Base-by-base conservation (phyloP, 2,113 vertebrate species). In the Chitala chitala region DNA sequence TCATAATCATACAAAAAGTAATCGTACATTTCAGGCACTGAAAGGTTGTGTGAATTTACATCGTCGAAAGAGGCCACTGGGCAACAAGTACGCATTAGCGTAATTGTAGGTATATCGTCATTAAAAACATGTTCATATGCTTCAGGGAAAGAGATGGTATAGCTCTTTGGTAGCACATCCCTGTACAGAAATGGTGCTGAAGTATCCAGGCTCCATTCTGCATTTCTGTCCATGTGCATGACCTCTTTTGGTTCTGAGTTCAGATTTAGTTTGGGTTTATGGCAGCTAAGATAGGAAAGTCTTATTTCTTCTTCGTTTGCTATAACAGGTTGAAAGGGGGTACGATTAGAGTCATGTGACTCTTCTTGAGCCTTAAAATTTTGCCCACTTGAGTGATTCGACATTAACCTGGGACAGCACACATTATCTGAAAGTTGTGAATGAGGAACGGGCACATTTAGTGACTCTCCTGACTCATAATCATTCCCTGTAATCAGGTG, bases 1-100 rank as follows among this genome's bases (percentile, higher is more conserved):
- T 89, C 88, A 77, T 87, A 92, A 4, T 96, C 93, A 0, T 92
- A 94, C 72, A 94, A 94, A 54, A 98, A 92, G 76, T 92, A 87
- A 2, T 98, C 94, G 0, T 95, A 96, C 13, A 87, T 92, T 85
- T 98, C 94, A 0, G 94, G 89, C 56, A 94, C 88, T 0, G 93
- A 94, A 76, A 85, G 87, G 0, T 80, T 77, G 81, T 0, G 33
- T 44, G 26, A 8, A 10, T 29, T 63, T 0, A 42, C 85, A n/a
- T 73, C 78, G 26, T 1, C 33, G 50, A 33, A 80, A 8, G 40
- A 75, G 33, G 53, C 9, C 7, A 63, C 26, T 22, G 59, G 15
- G 50, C 74, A n/a, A n/a, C n/a, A 74, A 5, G 86, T 46, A 8
- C 53, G 64, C 26, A 84, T 55, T 0, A 54, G 78, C 13, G 42